Base-by-base conservation (phyloP, 2,113 vertebrate species). In the Lethenteron camtschaticum region DNA sequence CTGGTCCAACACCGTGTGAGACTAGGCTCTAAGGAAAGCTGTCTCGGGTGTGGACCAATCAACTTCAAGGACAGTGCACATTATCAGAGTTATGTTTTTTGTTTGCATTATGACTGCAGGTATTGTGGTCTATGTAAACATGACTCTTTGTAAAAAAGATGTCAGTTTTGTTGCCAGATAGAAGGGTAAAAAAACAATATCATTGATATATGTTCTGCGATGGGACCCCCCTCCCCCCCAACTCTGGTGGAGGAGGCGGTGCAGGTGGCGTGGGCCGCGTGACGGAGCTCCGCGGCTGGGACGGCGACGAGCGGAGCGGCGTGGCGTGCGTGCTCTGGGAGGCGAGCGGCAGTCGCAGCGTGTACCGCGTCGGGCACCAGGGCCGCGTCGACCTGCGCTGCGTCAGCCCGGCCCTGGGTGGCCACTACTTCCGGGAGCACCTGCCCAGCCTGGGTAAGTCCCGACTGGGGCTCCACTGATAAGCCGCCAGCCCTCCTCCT, bases 331-430 rank as follows among this genome's bases (percentile, higher is more conserved):
- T 99, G 68, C 88, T 86, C 0, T 99, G 94, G 41, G 41, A 41
- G 91, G 79, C 86, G 1, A 95, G 91, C 1, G 88, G 90, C 4
- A 96, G 88, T 73, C 96, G 88, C 7, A 96, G 96, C 0, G 94
- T 99, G 74, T 99, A 99, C 80, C 83, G 91, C 57, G 88, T 96
- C 75, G 94, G 94, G 4, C 94, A 99, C 83, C 95, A 96, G 74
- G 94, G 94, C 72, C 95, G 96, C 71, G 91, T 96, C 73, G 94
- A 99, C 78, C 85, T 99, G 57, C 95, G 90, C 70, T 96, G 90
- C 12, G 83, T 91, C 7, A 82, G 82, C 4, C 90, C 94, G 41
- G 85, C 87, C 1, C 82, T 89, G 2, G 91, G 91, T 9, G 94
- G 94, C 73, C 90, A 84, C 78, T 96, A 94, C 78, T 96, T 95